Conservation (phyloP, 2,888 invertebrate genomes). For the Heliconius sara region DNA sequence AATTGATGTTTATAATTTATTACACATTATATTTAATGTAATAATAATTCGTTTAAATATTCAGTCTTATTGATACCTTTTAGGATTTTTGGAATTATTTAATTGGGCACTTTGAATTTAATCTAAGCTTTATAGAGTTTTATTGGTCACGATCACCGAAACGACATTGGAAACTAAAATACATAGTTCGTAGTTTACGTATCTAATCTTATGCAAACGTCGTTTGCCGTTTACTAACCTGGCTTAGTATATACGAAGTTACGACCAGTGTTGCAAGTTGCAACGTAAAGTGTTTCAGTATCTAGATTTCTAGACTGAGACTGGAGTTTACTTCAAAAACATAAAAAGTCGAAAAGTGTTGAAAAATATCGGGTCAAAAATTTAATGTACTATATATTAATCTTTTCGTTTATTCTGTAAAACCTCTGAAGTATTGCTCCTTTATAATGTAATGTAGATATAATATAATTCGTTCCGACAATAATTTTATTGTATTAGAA, state of each 20-base stretch:
- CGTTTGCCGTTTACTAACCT: conserved; percentile 20
- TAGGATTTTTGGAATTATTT: not conserved
- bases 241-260: conserved; percentile 4
- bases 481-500: not conserved
- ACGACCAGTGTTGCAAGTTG: conserved; percentile 12
- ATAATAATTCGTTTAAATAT: not conserved
- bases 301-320: not conserved
- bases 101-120: not conserved
- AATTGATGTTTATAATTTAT: no score
- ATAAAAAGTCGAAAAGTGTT: not conserved
- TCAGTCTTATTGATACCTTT: not conserved
- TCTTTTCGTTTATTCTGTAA: not conserved
- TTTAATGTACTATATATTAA: not conserved
- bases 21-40: no score
- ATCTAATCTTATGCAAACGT: conserved; percentile 17
- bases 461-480: not conserved
- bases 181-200: conserved; percentile 11
- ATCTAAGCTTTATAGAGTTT: not conserved
- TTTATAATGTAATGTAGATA: not conserved
- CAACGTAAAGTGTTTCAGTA: not conserved
- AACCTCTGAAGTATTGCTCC: not conserved
- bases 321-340: not conserved
- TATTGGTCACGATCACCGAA: conserved; percentile 9
- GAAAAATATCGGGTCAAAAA: not conserved
- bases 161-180: conserved; percentile 14